Evolutionary conservation across 1,140 invertebrate genomes (phyloP), one percentile per base, ranked within the genome.

Genomic region (Panulirus ornatus): DNA sequence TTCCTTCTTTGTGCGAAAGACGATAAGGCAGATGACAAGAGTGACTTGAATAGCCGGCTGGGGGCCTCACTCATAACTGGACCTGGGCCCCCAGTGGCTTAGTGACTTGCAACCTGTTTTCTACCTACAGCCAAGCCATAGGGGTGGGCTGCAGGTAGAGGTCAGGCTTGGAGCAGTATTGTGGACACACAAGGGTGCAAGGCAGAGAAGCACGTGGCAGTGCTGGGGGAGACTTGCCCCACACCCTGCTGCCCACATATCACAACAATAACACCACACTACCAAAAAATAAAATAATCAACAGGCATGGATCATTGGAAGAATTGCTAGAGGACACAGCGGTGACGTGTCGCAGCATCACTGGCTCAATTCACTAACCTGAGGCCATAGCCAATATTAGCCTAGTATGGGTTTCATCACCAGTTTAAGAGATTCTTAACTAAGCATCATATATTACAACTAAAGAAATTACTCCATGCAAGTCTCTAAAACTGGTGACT

Each of bases 1-100:
- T 84, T 84, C 82, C 88, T 85, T 90, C 88, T 90, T 90, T 90
- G 88, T 90, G 88, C 88, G 88, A 84, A 90, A 90, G 88, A 90
- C 88, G 88, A 63, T 90, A 90, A 90, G 88, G 88, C 88, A 90
- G 88, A 90, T 90, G 82, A 90, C 88, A 85, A 90, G 71, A 84
- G 66, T 84, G 75, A 71, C 58, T 79, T 54, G 78, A 81, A 40
- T 85, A 30, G 81, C 88, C 88, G 9, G 71, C 82, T 85, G 88
- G 76, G 88, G 88, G 88, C 88, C 88, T 30, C 88, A 84, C 82
- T 90, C 88, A 79, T 90, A 82, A 90, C 88, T 90, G 88, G 88
- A 90, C 88, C 88, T 73, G 47, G 82, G 71, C 82, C 88, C 88
- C 79, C 78, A 82, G 78, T 42, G 88, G 88, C 88, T 54, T 36